phyloP scores from a whole-genome alignment of 2,888 invertebrate species.

The Lingula anatina region DNA sequence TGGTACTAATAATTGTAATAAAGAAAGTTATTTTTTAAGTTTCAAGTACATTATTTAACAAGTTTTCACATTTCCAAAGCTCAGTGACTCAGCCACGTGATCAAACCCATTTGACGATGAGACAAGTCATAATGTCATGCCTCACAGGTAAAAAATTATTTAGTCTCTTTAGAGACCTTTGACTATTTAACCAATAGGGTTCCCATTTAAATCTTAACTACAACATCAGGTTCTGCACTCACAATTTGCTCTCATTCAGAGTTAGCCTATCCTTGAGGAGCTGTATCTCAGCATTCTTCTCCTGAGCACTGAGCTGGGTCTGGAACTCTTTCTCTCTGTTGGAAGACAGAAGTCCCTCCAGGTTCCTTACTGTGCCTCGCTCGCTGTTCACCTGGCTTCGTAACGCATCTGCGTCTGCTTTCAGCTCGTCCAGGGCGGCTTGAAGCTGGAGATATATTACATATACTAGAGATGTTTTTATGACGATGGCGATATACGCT shows the following conservation, averaged over 20 bases:
- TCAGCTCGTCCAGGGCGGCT: constrained; percentile 35
- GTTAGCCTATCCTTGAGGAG: constrained; percentile 47
- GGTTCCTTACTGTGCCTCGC: constrained; percentile 34
- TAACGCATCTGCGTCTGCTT: constrained; percentile 38
- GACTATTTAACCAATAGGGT: not conserved
- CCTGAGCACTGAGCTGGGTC: constrained; percentile 45
- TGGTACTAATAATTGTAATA: too few relatives aligned
- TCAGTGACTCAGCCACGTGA: too few relatives aligned
- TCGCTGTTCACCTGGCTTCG: constrained; percentile 38
- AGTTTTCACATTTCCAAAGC: too few relatives aligned
- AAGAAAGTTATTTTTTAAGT: too few relatives aligned
- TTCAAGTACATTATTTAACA: too few relatives aligned
- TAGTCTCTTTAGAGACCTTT: not conserved
- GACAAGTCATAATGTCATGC: too few relatives aligned
- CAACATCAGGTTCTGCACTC: constrained; percentile 15
- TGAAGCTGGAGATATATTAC: constrained; percentile 50
- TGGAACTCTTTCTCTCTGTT: constrained; percentile 53
- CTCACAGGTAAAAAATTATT: too few relatives aligned
- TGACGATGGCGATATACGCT: too few relatives aligned
- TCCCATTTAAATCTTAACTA: too few relatives aligned
- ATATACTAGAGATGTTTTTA: too few relatives aligned
- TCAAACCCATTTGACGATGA: too few relatives aligned
- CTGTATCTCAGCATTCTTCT: constrained; percentile 48
- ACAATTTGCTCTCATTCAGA: constrained; percentile 51
- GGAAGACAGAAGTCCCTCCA: constrained; percentile 46